These are phyloP conservation scores for Kryptolebias ocellatus DNA, from an alignment of 2,797 vertebrate genomes.

Conservation along the genomic window DNA sequence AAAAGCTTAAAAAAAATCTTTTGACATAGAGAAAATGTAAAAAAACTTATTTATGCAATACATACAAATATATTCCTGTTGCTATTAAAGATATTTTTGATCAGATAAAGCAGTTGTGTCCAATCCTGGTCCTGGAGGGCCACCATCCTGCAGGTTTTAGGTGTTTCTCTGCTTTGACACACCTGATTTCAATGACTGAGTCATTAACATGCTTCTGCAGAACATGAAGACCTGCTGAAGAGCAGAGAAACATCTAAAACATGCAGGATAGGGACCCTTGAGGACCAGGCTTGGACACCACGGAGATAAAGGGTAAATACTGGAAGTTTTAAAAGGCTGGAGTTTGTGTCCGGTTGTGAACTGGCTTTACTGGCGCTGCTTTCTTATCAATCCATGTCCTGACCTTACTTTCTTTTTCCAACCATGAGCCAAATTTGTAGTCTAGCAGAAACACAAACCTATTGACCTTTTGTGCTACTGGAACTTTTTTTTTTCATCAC, in stretches of 20 bases:
- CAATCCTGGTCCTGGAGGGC: too few relatives aligned
- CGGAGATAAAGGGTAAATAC: too few relatives aligned
- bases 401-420: slow-evolving; percentile 36
- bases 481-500: slow-evolving; percentile 25
- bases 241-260: too few relatives aligned
- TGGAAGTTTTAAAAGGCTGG: slow-evolving; percentile 30
- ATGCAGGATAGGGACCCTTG: too few relatives aligned
- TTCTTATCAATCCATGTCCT: slow-evolving; percentile 47
- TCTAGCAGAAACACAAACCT: slow-evolving; percentile 35
- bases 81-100: slow-evolving; percentile 17
- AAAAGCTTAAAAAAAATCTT: slow-evolving; percentile 23
- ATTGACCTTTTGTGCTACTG: slow-evolving; percentile 20
- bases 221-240: too few relatives aligned
- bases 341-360: slow-evolving; percentile 39
- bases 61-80: slow-evolving; percentile 5
- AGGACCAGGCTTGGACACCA: too few relatives aligned
- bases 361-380: slow-evolving; percentile 38
- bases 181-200: too few relatives aligned
- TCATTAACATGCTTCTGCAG: too few relatives aligned
- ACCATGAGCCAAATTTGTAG: slow-evolving; percentile 44
- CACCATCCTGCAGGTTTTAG: too few relatives aligned
- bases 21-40: slow-evolving; percentile 21
- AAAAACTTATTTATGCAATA: slow-evolving; percentile 7
- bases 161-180: too few relatives aligned
- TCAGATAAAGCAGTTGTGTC: slow-evolving; percentile 5